These are phyloP conservation scores for Cremastinae sp. DNA, from an alignment of 2,888 invertebrate genomes.

Conservation along the genomic window DNA sequence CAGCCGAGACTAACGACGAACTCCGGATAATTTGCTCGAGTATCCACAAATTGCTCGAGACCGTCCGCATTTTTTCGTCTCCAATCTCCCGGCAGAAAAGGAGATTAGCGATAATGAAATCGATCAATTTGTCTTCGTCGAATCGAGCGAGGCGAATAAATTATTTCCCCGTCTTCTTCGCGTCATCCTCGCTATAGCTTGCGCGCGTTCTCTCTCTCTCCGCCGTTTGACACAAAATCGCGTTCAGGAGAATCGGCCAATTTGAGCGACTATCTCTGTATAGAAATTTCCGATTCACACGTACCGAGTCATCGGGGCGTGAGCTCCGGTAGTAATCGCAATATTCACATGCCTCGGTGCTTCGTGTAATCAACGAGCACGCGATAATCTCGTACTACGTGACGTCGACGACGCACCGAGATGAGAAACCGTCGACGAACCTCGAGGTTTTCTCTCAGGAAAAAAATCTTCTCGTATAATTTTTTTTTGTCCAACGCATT, in stretches of 20 bases:
- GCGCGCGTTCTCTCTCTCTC: slow-evolving; percentile 32
- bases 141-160: slow-evolving; percentile 10
- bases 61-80: slow-evolving; percentile 22
- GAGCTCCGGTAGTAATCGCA: slow-evolving; percentile 31
- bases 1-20: slow-evolving; percentile 19
- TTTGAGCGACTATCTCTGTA: neutral
- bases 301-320: slow-evolving; percentile 64
- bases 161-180: slow-evolving; percentile 18
- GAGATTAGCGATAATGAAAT: slow-evolving; percentile 25
- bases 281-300: slow-evolving; percentile 66
- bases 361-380: slow-evolving; percentile 51
- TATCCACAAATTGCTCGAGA: slow-evolving; percentile 52
- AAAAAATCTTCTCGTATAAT: slow-evolving; percentile 1
- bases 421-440: slow-evolving; percentile 32
- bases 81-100: neutral
- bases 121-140: slow-evolving; percentile 57
- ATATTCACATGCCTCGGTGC: slow-evolving; percentile 39
- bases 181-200: slow-evolving; percentile 14
- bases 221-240: slow-evolving; percentile 23
- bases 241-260: slow-evolving; percentile 18
- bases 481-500: neutral
- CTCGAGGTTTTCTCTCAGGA: neutral
- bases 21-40: slow-evolving; percentile 41
- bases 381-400: slow-evolving; percentile 57
- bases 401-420: slow-evolving; percentile 33